Base-by-base conservation (phyloP, 2,888 invertebrate genomes). In the Iselma pallidipennis region DNA sequence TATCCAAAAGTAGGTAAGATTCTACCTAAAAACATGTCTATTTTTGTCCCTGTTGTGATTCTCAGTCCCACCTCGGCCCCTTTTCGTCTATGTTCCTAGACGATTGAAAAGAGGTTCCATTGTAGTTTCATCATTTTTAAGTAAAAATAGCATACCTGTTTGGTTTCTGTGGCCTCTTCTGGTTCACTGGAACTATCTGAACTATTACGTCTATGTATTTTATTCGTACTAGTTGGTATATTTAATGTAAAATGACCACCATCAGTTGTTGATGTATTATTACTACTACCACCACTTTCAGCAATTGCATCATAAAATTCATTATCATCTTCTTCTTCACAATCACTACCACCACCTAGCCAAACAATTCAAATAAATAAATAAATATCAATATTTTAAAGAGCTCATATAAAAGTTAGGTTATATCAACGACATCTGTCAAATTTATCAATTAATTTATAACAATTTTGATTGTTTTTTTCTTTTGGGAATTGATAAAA, bases 251-350 rank as follows among this genome's bases (percentile, higher is more conserved):
- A 89, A 52, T 77, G 76, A 58, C 76, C 76, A 68, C 77, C 78
- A 29, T 37, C 45, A 1, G 31, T 48, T 10, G 63, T 52, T 12
- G 57, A 19, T 42, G 21, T 10, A 21, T 42, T 42, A 37, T 16
- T 79, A 79, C 83, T 72, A 74, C 80, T 70, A 81, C 78, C 73
- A 28, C 75, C 76, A 55, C 78, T 78, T 63, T 81, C 81, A 3
- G 82, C 78, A 73, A 79, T 71, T 63, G 78, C 82, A 76, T 90
- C 90, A 74, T 89, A 91, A 81, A 90, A 91, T 75, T 91, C 90
- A 78, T 88, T 89, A 72, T 91, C 91, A 74, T 91, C 91, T 80
- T 91, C 91, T 80, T 91, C 91, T 79, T 89, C 86, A 57, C 90
- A 91, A 78, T 83, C 88, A 61, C 80, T 85, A 16, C 37, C 37